phyloP scores from a whole-genome alignment of 2,113 vertebrate species.

The Solea solea region DNA sequence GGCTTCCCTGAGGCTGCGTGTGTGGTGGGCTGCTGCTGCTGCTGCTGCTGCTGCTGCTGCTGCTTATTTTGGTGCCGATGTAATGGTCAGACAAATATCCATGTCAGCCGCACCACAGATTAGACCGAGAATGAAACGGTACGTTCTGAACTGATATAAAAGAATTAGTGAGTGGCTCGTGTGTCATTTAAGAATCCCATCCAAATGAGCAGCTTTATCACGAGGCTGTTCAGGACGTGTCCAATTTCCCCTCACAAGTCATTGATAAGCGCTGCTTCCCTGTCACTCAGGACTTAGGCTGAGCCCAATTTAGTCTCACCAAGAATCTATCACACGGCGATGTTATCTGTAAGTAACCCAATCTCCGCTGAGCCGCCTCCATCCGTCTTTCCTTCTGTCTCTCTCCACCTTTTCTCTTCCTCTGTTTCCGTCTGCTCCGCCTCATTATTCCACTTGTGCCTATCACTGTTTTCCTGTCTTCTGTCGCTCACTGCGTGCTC shows the following conservation, averaged over 20 bases:
- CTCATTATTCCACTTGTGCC: constrained; percentile 21
- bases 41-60: background rate
- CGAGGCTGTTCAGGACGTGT: constrained; percentile 61
- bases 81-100: constrained; percentile 53
- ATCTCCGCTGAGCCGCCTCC: constrained; percentile 55
- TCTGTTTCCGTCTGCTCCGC: constrained; percentile 3
- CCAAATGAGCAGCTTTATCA: constrained; percentile 70
- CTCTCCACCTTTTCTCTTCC: constrained; percentile 21
- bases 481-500: constrained; percentile 25
- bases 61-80: constrained; percentile 29
- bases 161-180: constrained; percentile 56
- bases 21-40: constrained; percentile 19
- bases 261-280: constrained; percentile 68
- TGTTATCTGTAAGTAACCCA: constrained; percentile 76
- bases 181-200: constrained; percentile 48
- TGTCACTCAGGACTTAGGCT: constrained; percentile 73
- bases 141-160: constrained; percentile 58
- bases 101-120: constrained; percentile 38
- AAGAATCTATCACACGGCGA: constrained; percentile 76
- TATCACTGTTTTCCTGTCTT: constrained; percentile 1
- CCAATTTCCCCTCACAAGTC: constrained; percentile 59
- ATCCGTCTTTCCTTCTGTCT: constrained; percentile 55
- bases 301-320: constrained; percentile 77
- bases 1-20: background rate
- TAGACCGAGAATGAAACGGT: constrained; percentile 42